A percentile compares a stretch with the other conserved stretches of the same genome.
These are phyloP conservation scores for Drosophila setosimentum DNA, from an alignment of 2,888 invertebrate genomes.

Conservation along the genomic window DNA sequence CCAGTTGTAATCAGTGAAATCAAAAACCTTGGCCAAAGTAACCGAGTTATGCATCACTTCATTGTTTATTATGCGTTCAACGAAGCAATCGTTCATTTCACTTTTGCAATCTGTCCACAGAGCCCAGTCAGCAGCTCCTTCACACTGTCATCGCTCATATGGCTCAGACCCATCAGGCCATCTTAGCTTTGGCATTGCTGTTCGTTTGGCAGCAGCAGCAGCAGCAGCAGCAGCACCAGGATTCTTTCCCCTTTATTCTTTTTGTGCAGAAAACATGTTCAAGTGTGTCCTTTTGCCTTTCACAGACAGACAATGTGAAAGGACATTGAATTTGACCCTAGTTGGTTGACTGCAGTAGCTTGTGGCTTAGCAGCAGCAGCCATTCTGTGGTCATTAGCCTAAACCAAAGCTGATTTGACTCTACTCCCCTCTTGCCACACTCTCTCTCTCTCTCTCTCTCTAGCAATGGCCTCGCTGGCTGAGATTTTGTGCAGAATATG, in stretches of 20 bases:
- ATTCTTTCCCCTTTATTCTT: constrained; percentile 7
- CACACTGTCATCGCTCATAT: constrained; percentile 50
- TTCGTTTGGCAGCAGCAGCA: constrained; percentile 15
- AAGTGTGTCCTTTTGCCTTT: constrained; percentile 46
- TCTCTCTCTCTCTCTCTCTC: constrained; percentile 20
- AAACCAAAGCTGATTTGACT: constrained; percentile 77
- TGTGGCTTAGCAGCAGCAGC: constrained; percentile 69
- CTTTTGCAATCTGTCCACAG: constrained; percentile 60
- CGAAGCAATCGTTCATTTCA: constrained; percentile 65
- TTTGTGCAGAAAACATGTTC: constrained; percentile 34
- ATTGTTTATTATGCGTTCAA: constrained; percentile 62
- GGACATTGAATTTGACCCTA: constrained; percentile 63
- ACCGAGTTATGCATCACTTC: constrained; percentile 45
- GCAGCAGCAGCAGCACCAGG: not conserved
- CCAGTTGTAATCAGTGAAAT: constrained; percentile 2
- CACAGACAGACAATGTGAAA: constrained; percentile 57
- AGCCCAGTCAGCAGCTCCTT: constrained; percentile 53
- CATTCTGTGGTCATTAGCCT: constrained; percentile 80
- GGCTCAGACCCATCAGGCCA: constrained; percentile 3
- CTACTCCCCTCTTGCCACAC: constrained; percentile 3
- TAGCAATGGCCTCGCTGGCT: constrained; percentile 12
- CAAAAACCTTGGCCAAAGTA: constrained; percentile 8
- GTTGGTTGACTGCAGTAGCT: constrained; percentile 65
- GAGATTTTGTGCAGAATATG: constrained; percentile 75
- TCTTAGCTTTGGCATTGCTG: constrained; percentile 31